These are phyloP conservation scores for Solenopsis fugax DNA, from an alignment of 1,140 invertebrate genomes.

Conservation along the genomic window DNA sequence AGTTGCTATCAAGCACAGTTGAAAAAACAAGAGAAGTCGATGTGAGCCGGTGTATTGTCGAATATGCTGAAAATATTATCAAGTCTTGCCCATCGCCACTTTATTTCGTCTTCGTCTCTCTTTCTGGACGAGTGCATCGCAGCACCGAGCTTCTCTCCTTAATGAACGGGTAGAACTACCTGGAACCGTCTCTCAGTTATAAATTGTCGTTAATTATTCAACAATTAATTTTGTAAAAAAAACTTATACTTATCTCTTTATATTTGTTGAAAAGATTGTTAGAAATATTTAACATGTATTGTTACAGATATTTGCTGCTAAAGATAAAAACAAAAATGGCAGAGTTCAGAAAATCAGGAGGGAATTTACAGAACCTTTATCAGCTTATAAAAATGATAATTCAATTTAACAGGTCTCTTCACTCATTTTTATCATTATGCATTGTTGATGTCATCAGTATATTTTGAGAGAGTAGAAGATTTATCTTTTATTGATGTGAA, in stretches of 20 bases:
- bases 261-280: background rate
- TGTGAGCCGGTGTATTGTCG: background rate
- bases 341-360: background rate
- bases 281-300: background rate
- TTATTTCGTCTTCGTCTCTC: background rate
- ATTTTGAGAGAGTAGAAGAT: background rate
- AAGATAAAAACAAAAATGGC: background rate
- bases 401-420: background rate
- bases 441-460: background rate
- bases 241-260: background rate
- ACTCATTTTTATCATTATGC: background rate
- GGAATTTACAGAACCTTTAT: background rate
- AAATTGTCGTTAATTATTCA: background rate
- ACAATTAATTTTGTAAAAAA: background rate
- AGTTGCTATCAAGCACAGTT: too few relatives aligned
- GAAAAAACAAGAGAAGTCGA: too few relatives aligned
- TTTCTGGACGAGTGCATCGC: too few relatives aligned
- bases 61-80: background rate
- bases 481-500: background rate
- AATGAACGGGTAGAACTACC: conserved; percentile 31
- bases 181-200: background rate
- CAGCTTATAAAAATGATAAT: background rate
- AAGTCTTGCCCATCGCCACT: background rate
- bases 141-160: background rate
- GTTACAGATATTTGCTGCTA: background rate